phyloP scores from a whole-genome alignment of 2,888 invertebrate genomes.

The Drosophila setosimentum region DNA sequence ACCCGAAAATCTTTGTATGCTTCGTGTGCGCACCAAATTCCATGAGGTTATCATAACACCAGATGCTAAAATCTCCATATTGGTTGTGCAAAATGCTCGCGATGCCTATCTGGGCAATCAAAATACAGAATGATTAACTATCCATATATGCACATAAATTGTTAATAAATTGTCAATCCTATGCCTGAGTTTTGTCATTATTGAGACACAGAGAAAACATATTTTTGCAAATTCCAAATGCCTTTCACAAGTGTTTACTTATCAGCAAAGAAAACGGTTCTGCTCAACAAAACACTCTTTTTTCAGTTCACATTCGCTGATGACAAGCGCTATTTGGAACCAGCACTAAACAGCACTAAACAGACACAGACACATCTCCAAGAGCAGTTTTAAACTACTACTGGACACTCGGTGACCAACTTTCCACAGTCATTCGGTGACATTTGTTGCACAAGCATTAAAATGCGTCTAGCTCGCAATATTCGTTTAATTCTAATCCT shows the following conservation, averaged over 20 bases:
- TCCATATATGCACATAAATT: neutral
- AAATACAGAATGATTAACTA: neutral
- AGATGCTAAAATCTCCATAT: slow-evolving; percentile 82
- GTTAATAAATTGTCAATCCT: slow-evolving; percentile 7
- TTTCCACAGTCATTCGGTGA: slow-evolving; percentile 5
- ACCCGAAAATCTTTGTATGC: slow-evolving; percentile 69
- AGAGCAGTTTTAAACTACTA: neutral
- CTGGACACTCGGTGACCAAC: no score
- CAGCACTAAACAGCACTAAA: no score
- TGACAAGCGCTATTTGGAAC: neutral
- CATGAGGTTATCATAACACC: slow-evolving; percentile 83
- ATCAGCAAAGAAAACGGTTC: slow-evolving; percentile 13
- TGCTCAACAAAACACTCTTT: neutral
- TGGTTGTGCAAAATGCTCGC: slow-evolving; percentile 82
- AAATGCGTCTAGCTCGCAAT: slow-evolving; percentile 12
- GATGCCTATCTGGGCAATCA: slow-evolving; percentile 59
- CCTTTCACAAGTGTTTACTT: slow-evolving; percentile 40
- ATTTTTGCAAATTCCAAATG: slow-evolving; percentile 1
- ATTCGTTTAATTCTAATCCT: slow-evolving; percentile 1
- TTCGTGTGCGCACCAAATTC: slow-evolving; percentile 80
- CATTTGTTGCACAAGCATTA: slow-evolving; percentile 4
- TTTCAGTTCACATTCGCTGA: neutral
- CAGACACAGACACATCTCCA: neutral
- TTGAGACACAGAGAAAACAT: neutral
- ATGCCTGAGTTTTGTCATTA: neutral